Evolutionary conservation across 1,140 invertebrate species (phyloP).

Genomic region (Drosophila obscura): DNA sequence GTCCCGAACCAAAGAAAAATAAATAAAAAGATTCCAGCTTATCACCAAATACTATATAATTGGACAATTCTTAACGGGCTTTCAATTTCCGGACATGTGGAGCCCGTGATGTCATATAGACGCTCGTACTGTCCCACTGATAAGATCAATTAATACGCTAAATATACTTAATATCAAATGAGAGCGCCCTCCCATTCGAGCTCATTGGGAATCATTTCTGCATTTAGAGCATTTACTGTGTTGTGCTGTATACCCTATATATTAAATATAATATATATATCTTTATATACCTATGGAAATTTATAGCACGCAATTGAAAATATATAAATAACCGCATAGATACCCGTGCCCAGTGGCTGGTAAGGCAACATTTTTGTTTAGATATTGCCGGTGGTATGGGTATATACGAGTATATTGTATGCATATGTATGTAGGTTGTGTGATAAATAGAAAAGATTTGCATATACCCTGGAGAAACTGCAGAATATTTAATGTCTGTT

Average conservation of each 20-base stretch:
- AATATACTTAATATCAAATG: slow-evolving; percentile 32
- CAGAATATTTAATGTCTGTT: slow-evolving; percentile 11
- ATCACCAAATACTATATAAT: slow-evolving; percentile 24
- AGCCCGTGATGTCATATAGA: not conserved
- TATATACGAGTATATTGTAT: not conserved
- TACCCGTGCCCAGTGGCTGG: not conserved
- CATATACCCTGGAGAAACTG: not conserved
- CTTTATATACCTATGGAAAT: slow-evolving; percentile 31
- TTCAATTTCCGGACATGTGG: slow-evolving; percentile 12
- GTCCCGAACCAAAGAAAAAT: slow-evolving; percentile 23
- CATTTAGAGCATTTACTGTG: too few relatives aligned
- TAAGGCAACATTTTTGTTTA: slow-evolving; percentile 10
- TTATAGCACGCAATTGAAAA: slow-evolving; percentile 50
- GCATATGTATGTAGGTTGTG: not conserved
- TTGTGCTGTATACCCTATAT: slow-evolving; percentile 18
- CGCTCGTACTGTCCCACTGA: slow-evolving; percentile 9
- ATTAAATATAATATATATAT: slow-evolving; percentile 10
- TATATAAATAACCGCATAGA: slow-evolving; percentile 23
- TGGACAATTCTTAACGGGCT: slow-evolving; percentile 17
- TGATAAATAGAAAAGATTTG: slow-evolving; percentile 27
- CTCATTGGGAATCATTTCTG: too few relatives aligned
- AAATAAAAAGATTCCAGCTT: slow-evolving; percentile 25
- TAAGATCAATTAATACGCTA: slow-evolving; percentile 20
- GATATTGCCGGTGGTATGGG: not conserved
- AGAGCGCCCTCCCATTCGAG: not conserved